These are phyloP conservation scores for Microctonus hyperodae DNA, from an alignment of 2,888 invertebrate genomes.

Conservation along the genomic window DNA sequence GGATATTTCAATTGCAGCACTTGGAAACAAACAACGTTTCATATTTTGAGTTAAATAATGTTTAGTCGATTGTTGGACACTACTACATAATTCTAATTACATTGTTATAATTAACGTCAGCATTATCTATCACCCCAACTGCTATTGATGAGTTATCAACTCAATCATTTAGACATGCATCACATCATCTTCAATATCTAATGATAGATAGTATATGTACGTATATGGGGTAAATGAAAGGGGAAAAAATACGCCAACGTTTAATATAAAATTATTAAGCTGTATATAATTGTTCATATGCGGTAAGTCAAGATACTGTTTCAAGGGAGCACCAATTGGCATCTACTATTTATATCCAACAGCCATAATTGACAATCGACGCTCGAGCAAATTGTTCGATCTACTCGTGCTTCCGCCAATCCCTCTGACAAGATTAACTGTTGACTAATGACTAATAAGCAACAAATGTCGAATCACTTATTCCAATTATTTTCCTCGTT, in stretches of 20 bases:
- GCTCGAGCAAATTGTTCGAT: constrained; percentile 39
- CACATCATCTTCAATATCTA: too few species aligned
- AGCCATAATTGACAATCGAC: constrained; percentile 40
- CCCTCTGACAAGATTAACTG: constrained; percentile 28
- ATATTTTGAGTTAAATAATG: too few species aligned
- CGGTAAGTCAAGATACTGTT: background rate
- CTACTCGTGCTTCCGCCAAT: constrained; percentile 40
- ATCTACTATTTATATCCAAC: constrained; percentile 18
- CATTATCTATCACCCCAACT: too few species aligned
- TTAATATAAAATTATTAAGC: background rate
- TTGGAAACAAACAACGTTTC: background rate
- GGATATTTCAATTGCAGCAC: too few species aligned
- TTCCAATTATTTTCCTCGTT: constrained; percentile 39
- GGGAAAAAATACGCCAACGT: background rate
- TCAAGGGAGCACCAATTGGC: background rate
- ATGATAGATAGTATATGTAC: too few species aligned
- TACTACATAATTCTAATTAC: too few species aligned
- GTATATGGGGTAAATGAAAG: too few species aligned
- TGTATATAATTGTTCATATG: background rate
- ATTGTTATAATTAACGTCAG: too few species aligned
- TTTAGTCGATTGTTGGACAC: too few species aligned
- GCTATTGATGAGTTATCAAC: too few species aligned
- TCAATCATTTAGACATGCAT: too few species aligned
- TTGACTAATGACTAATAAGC: constrained; percentile 9
- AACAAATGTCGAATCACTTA: constrained; percentile 5